Base-by-base conservation (phyloP, 2,113 vertebrate species). In the Nothocercus nigrocapillus region DNA sequence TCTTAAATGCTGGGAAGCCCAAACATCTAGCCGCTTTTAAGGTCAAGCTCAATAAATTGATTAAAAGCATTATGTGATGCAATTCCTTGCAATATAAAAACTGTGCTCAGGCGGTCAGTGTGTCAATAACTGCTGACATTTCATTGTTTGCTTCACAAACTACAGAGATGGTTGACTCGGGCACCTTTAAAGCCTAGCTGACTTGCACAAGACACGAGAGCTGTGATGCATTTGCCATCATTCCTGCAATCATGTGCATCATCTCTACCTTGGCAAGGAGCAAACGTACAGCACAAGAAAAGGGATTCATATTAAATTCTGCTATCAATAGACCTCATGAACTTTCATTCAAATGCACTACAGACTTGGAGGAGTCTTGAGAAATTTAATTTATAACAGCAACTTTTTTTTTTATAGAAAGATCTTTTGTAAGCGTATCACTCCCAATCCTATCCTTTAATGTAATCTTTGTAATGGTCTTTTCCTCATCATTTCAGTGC, bases 161-260 rank as follows among this genome's bases (percentile, higher is more conserved):
- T 2, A 1, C 30, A 69, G 30, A 8, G 12, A 64, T 54, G 0
- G 0, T 14, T 86, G 30, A 62, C 44, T 70, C 62, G 76, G 40
- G 28, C 10, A 85, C 34, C 8, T 82, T 82, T 79, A 36, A 12
- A 54, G 10, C 8, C 27, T 74, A 59, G 19, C 4, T 67, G 45
- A 22, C 32, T 75, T 63, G 15, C 21, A 66, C 34, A 54, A 63
- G 8, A 59, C 7, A 56, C 5, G 13, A 47, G 9, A 40, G 34
- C 22, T 64, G 36, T 24, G 88, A 78, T 42, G 72, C 8, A 40
- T 82, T 62, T 53, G 10, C 44, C 36, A 74, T 36, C 28, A 27
- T 63, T 63, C 21, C 22, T 61, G 22, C 58, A 73, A 45, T 82
- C 54, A 62, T n/a, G 5, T 42, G 18, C 38, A 76, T 19, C 34